Conservation (phyloP, 2,888 invertebrate species). For the Heliconius ismenius region DNA sequence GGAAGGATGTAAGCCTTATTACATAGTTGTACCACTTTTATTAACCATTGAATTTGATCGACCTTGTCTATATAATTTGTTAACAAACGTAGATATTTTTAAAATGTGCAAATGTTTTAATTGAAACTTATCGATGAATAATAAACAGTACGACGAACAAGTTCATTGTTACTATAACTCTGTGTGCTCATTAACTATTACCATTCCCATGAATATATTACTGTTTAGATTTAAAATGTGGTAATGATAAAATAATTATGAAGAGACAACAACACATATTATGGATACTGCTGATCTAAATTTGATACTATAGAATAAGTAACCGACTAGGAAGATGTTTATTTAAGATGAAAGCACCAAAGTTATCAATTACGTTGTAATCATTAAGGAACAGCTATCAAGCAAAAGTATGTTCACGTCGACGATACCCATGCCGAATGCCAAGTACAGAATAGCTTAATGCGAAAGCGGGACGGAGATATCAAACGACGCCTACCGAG, state of each 20-base stretch:
- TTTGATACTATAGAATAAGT: not conserved
- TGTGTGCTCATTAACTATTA: slow-evolving; percentile 2
- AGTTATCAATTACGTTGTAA: slow-evolving; percentile 51
- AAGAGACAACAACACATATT: not conserved
- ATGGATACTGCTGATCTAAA: not conserved
- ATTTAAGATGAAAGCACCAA: slow-evolving; percentile 5
- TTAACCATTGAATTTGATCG: slow-evolving; percentile 16
- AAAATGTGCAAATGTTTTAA: not conserved
- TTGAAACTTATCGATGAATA: slow-evolving; percentile 9
- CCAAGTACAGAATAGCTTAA: slow-evolving; percentile 75
- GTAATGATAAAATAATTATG: not conserved
- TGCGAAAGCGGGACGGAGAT: slow-evolving; percentile 77
- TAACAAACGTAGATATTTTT: not conserved
- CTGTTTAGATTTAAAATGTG: not conserved
- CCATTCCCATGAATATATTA: not conserved
- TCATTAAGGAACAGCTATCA: slow-evolving; percentile 63
- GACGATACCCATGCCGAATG: slow-evolving; percentile 64
- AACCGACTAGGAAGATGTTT: not conserved
- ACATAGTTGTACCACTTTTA: slow-evolving; percentile 11
- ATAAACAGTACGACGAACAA: slow-evolving; percentile 14
- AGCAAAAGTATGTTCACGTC: slow-evolving; percentile 67
- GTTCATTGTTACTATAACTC: slow-evolving; percentile 9
- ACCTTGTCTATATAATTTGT: slow-evolving; percentile 21
- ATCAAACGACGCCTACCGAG: slow-evolving; percentile 78
- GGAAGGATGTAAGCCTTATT: slow-evolving; percentile 7